phyloP scores from a whole-genome alignment of 2,888 invertebrate genomes.

The Leptura quadrifasciata region DNA sequence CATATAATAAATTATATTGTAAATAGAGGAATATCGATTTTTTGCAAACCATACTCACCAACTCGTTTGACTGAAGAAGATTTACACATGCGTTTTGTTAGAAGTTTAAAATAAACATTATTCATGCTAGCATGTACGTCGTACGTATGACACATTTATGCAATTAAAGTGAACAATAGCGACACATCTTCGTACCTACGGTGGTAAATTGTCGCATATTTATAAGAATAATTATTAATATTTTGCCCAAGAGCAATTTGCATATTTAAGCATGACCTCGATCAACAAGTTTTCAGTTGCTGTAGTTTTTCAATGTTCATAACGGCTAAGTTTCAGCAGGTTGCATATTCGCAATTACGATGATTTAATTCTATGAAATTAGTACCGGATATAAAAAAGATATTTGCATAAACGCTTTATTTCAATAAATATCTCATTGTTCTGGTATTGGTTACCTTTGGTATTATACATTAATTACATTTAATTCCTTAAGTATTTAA shows the following conservation, averaged over 20 bases:
- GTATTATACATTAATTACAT: constrained; percentile 1
- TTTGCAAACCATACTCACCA: background rate
- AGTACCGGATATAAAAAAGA: background rate
- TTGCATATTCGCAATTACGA: background rate
- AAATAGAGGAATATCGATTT: constrained; percentile 13
- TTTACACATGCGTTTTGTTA: background rate
- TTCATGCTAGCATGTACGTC: constrained; percentile 15
- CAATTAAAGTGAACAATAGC: constrained; percentile 36
- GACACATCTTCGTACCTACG: constrained; percentile 11
- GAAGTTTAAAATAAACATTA: constrained; percentile 25
- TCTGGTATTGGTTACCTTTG: constrained; percentile 13
- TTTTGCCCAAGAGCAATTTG: background rate
- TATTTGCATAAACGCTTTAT: constrained; percentile 11
- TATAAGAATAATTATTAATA: constrained; percentile 30
- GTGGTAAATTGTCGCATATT: constrained; percentile 24
- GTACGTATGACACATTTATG: constrained; percentile 26
- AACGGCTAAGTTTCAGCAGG: background rate
- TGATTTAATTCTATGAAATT: constrained; percentile 23
- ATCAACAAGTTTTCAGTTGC: constrained; percentile 25
- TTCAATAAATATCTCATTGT: background rate
- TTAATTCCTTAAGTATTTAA: background rate
- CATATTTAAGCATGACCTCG: constrained; percentile 21
- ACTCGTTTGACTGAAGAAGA: constrained; percentile 19
- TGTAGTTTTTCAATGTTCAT: constrained; percentile 2
- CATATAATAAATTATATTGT: constrained; percentile 7